Base-by-base conservation (phyloP, 2,113 vertebrate species). In the Melanerpes formicivorus region DNA sequence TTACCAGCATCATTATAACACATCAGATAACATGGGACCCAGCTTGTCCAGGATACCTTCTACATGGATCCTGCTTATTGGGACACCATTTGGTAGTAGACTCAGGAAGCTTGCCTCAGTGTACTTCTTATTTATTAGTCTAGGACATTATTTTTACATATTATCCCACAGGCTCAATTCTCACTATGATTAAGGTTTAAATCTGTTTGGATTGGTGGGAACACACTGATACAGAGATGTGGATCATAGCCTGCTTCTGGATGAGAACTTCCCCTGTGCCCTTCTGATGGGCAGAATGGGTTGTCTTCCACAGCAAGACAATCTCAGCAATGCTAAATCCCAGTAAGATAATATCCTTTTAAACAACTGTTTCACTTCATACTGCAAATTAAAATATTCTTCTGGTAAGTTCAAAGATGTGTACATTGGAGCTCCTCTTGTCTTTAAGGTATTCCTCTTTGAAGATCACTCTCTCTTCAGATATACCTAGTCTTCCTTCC, bases 361-460 rank as follows among this genome's bases (percentile, higher is more conserved):
- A 58, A 81, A 34, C 8, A n/a, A 23, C 11, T 63, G 37, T 12
- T 63, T 88, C 56, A 4, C 15, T 77, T 58, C 54, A 64, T 65
- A 18, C 29, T 58, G 29, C 32, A 5, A 11, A 15, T 13, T 48
- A 18, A 55, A 78, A 37, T 17, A 16, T 54, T 67, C 23, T 42
- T 67, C 27, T 54, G 34, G 74, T n/a, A 81, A 84, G 52, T 56
- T 66, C 7, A 56, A 37, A 73, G 11, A 8, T 17, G 6, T 13
- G 2, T 4, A 0, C 2, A 1, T 25, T 13, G 42, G 17, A 10
- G 55, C 6, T 74, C 17, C 52, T 75, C 18, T 10, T 37, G 29
- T n/a, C 62, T 69, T 73, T 21, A 56, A 77, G 19, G 6, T 56
- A 4, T 65, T 66, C 66, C 46, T 73, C 25, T 72, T 16, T 64